Conservation (phyloP, 2,888 invertebrate species). For the Andrena hattorfiana region DNA sequence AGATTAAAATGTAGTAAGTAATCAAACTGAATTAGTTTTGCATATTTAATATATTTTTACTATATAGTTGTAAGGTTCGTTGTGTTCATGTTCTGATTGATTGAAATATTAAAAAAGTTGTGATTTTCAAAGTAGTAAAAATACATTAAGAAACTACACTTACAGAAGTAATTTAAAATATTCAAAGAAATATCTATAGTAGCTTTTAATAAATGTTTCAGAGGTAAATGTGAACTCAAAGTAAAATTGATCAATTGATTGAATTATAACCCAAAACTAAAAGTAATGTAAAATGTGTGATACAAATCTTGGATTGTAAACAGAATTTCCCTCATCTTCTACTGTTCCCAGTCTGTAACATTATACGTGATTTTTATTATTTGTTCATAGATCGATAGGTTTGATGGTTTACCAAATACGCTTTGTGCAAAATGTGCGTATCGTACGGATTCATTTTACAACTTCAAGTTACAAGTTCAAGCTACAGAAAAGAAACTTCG, state of each 20-base stretch:
- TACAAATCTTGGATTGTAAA: background rate
- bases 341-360: no score
- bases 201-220: background rate
- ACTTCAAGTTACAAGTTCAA: slow-evolving; percentile 80
- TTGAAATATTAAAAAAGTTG: background rate
- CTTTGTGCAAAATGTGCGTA: slow-evolving; percentile 82
- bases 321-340: background rate
- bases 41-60: background rate
- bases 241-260: background rate
- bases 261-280: background rate
- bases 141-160: background rate
- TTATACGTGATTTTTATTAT: background rate
- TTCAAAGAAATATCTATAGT: background rate
- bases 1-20: background rate
- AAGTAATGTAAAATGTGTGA: background rate
- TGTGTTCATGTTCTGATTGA: background rate
- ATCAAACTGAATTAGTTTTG: background rate
- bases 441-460: slow-evolving; percentile 79
- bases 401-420: slow-evolving; percentile 81
- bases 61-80: background rate
- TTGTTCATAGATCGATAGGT: slow-evolving; percentile 75
- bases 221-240: background rate
- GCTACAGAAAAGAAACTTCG: slow-evolving; percentile 79
- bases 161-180: background rate
- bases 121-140: background rate